Percentiles rank a stretch among this genome's conserved stretches.
These are phyloP conservation scores for Patagioenas fasciata DNA, from an alignment of 2,113 vertebrate genomes.

Conservation along the genomic window DNA sequence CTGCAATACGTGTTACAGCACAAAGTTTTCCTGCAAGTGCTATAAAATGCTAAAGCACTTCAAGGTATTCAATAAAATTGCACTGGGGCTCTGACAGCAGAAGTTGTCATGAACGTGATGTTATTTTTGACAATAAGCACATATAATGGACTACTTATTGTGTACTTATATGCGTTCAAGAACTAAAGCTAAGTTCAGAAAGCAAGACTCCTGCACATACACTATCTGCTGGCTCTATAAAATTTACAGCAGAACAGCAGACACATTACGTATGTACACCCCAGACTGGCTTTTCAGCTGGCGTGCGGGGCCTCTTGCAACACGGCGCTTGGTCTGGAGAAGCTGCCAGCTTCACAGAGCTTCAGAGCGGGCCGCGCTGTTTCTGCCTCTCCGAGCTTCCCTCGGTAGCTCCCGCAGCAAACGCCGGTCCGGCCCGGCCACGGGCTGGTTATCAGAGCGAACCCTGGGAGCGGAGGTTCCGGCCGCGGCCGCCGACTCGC, in stretches of 20 bases:
- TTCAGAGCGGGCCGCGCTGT: fast-evolving
- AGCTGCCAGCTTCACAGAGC: fast-evolving
- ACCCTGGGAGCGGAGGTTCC: not conserved
- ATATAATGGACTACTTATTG: fast-evolving
- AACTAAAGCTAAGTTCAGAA: not conserved
- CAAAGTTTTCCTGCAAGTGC: not conserved
- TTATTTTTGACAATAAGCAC: not conserved
- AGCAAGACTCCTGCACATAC: not conserved
- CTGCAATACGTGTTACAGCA: not conserved
- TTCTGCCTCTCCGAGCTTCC: not conserved
- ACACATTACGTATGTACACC: fast-evolving
- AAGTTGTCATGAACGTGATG: not conserved
- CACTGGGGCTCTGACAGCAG: not conserved
- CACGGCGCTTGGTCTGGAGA: fast-evolving
- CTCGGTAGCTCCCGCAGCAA: fast-evolving
- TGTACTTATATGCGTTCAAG: fast-evolving
- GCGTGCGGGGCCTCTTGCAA: not conserved
- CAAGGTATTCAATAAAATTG: fast-evolving
- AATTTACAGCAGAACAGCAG: fast-evolving
- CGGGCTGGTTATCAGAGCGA: fast-evolving
- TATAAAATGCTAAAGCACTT: not conserved
- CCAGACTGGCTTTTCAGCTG: fast-evolving
- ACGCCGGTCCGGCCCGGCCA: fast-evolving
- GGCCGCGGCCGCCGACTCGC: not conserved
- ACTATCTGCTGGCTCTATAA: fast-evolving